Percentiles rank a stretch among this genome's conserved stretches.
These are phyloP conservation scores for Lasioglossum figueresi DNA, from an alignment of 2,888 invertebrate genomes.

Conservation along the genomic window DNA sequence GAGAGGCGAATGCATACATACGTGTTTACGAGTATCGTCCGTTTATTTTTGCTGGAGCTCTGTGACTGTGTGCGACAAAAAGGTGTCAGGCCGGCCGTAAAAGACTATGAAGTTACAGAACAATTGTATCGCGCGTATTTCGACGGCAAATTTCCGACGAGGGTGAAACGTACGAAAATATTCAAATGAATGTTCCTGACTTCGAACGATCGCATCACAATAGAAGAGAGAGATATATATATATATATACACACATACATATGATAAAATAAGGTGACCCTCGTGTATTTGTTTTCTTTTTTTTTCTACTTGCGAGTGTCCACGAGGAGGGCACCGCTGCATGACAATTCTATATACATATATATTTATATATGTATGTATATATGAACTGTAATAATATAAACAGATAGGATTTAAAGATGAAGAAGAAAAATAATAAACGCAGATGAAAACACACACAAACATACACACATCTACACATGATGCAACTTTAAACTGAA, in stretches of 20 bases:
- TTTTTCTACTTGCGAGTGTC: slow-evolving; percentile 41
- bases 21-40: neutral
- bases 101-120: slow-evolving; percentile 12
- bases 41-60: slow-evolving; percentile 1
- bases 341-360: slow-evolving; percentile 27
- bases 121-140: slow-evolving; percentile 14
- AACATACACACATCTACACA: slow-evolving; percentile 30
- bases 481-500: slow-evolving; percentile 69
- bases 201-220: slow-evolving; percentile 57
- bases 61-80: slow-evolving; percentile 1
- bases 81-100: slow-evolving; percentile 15
- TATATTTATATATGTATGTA: slow-evolving; percentile 30
- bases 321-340: slow-evolving; percentile 46
- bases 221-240: slow-evolving; percentile 50
- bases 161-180: neutral
- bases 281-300: slow-evolving; percentile 37
- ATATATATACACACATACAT: too few relatives aligned
- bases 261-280: slow-evolving; percentile 45
- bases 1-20: neutral
- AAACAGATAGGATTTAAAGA: slow-evolving; percentile 61
- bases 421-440: slow-evolving; percentile 5
- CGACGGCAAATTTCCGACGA: neutral
- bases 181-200: slow-evolving; percentile 70
- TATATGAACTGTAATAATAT: slow-evolving; percentile 29
- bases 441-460: slow-evolving; percentile 22